Evolutionary conservation across 2,888 invertebrate genomes (phyloP), one percentile per base, ranked within the genome.

Genomic region (Willowsia nigromaculata): DNA sequence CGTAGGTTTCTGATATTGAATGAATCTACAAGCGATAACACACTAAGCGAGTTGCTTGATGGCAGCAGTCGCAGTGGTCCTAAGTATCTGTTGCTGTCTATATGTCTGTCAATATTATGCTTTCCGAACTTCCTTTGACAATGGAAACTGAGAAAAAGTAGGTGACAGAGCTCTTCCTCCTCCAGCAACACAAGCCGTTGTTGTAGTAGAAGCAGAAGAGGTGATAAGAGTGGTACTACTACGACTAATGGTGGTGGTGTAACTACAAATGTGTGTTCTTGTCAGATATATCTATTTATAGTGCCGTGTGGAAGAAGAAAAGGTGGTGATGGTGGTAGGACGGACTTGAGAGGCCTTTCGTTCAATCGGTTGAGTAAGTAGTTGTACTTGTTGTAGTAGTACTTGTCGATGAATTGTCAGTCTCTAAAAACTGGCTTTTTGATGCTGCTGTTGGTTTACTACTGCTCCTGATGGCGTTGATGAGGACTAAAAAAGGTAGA

Each of bases 311-410:
- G 71, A 18, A 11, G 71, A 71, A 71, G 43, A 76, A 47, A 74
- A 50, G 80, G 47, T 25, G 85, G 27, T 43, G 71, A 84, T 76
- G 50, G 68, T 53, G 78, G 76, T 68, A 86, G 86, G 86, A 86
- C 86, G 86, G 86, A 86, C 37, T 86, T 80, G 80, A 86, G 86
- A 86, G 86, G 86, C 86, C 86, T 86, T 59, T 80, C 50, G 83
- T 84, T 84, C 62, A 81, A 62, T 80, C 50, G 84, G 84, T 84
- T 71, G 84, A 84, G 84, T 68, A 83, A 83, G 50, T 50, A 76
- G 47, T 68, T 68, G 50, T 76, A 4, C 27, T 76, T 30, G 33
- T 43, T 2, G 30, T 78, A 40, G 40, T 18, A 81, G 50, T 56
- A 47, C 81, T 62, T 78, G 53, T 78, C 78, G 33, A 56, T 78